These are phyloP conservation scores for Neoascia interrupta DNA, from an alignment of 2,888 invertebrate species.

Conservation along the genomic window DNA sequence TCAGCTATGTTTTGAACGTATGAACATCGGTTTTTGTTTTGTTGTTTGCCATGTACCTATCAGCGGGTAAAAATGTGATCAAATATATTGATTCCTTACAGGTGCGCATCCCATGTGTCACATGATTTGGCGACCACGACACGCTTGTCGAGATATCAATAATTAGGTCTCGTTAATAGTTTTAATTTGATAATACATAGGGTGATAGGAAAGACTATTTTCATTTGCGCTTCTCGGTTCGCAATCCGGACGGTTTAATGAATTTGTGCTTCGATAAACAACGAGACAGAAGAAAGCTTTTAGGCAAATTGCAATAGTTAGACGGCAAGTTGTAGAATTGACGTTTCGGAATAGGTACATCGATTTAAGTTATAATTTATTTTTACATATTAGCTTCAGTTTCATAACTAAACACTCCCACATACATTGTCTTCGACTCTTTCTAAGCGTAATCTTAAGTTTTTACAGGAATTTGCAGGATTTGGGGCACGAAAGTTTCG, in stretches of 20 bases:
- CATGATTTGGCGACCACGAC: conserved; percentile 15
- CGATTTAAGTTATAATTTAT: no score
- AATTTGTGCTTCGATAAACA: conserved; percentile 15
- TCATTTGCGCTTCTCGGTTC: background rate
- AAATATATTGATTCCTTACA: background rate
- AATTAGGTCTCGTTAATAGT: conserved; percentile 52
- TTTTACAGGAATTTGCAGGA: no score
- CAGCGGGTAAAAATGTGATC: conserved; percentile 5
- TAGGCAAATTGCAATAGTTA: conserved; percentile 30
- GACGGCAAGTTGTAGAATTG: no score
- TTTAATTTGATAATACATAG: conserved; percentile 49
- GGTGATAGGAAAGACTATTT: conserved; percentile 10
- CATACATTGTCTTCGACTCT: no score
- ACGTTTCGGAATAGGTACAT: no score
- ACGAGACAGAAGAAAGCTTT: conserved; percentile 38
- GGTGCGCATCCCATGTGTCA: background rate
- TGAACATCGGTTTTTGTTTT: conserved; percentile 34
- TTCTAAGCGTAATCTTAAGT: no score
- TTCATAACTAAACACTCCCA: no score
- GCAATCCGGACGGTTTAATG: background rate
- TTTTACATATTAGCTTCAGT: no score
- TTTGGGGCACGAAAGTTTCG: no score
- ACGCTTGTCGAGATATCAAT: conserved; percentile 13
- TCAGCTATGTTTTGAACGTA: conserved; percentile 21
- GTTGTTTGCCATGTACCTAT: conserved; percentile 46